Base-by-base conservation (phyloP, 1,140 invertebrate species). In the Lycorma delicatula region DNA sequence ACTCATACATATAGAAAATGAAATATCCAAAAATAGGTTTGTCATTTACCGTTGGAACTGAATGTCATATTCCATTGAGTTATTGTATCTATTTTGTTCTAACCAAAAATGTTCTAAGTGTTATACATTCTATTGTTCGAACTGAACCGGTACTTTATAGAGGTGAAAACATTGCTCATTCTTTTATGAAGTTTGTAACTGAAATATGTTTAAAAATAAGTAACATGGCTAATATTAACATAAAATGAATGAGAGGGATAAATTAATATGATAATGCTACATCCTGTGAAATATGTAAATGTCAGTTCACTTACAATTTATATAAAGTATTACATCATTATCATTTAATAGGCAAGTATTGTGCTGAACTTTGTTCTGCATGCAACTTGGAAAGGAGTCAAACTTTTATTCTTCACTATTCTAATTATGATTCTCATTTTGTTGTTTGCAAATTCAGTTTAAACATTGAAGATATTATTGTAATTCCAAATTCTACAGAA, bases 391-490 rank as follows among this genome's bases (percentile, higher is more conserved):
- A 49, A 27, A 18, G 25, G 25, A 23, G n/a, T 11, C 47, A 23
- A 49, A 25, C 6, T n/a, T 25, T 23, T 25, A n/a, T 49, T n/a
- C 20, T 13, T 23, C 16, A 28, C 12, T n/a, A 11, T 4, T 52
- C 50, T 3, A 29, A 52, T 22, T 52, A 52, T 34, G 50, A 52
- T 52, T 28, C 29, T 31, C 26, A 52, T 18, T 34, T 31, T 20
- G 6, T 52, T 31, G 29, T 52, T 11, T 28, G 4, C 9, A 29
- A 52, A 28, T 29, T 52, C 25, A 27, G 26, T 49, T 27, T 13
- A 22, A 25, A 49, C 7, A n/a, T 22, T 20, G 20, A 49, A 7
- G 5, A 13, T 22, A 13, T 27, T 25, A 27, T 25, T 9, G 47
- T 49, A 20, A 23, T 27, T 23, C 47, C 26, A 9, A 49, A 49